Evolutionary conservation across 1,140 invertebrate genomes (phyloP).

Genomic region (Papilio glaucus): DNA sequence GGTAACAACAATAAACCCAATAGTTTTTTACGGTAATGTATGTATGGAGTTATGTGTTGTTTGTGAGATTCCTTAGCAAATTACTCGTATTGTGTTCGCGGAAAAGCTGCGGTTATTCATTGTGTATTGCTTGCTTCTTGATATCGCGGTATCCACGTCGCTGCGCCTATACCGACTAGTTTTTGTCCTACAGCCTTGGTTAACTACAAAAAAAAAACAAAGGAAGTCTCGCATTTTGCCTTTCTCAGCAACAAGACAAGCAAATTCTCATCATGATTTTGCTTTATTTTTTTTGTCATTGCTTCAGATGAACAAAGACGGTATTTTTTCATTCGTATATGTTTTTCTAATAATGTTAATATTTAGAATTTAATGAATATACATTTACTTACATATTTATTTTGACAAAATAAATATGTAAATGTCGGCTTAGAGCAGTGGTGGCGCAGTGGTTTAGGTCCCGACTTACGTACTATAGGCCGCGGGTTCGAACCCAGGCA

Average conservation of each 20-base stretch:
- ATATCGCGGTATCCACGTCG: neutral
- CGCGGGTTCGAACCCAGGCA: too few relatives aligned
- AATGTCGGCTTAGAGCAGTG: too few relatives aligned
- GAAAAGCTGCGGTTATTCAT: neutral
- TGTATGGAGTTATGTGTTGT: neutral
- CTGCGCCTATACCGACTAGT: neutral
- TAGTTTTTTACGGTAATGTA: too few relatives aligned
- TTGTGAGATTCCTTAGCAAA: neutral
- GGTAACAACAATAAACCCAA: too few relatives aligned
- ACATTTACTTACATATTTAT: too few relatives aligned
- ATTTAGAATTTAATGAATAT: too few relatives aligned
- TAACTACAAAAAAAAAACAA: conserved; percentile 1
- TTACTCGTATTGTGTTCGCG: neutral
- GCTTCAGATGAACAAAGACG: neutral
- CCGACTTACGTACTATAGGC: too few relatives aligned
- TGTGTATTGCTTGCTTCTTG: too few relatives aligned
- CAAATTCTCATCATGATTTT: conserved; percentile 6
- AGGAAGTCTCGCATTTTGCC: neutral
- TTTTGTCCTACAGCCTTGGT: conserved; percentile 5
- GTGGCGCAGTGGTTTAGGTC: too few relatives aligned
- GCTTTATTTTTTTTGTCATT: neutral
- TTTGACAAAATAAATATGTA: too few relatives aligned
- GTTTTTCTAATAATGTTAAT: too few relatives aligned
- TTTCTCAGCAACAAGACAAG: neutral
- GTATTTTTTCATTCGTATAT: too few relatives aligned